phyloP scores from a whole-genome alignment of 1,140 invertebrate species.

The Hestina assimilis region DNA sequence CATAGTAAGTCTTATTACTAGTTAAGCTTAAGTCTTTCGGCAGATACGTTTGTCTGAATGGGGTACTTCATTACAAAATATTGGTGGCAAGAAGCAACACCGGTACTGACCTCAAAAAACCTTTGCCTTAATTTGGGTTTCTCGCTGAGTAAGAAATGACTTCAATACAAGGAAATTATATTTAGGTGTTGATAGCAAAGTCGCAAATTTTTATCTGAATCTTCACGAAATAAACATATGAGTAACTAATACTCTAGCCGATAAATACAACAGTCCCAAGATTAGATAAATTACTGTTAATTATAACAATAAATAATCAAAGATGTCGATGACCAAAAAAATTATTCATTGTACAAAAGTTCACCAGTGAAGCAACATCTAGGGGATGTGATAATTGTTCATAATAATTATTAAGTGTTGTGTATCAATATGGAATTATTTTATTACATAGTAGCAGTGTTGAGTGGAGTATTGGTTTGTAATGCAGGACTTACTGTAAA shows the following conservation, averaged over 20 bases:
- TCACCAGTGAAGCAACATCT: conserved; percentile 6
- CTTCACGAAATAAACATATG: not conserved
- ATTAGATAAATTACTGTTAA: conserved; percentile 22
- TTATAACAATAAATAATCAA: conserved; percentile 21
- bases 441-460: conserved; percentile 8
- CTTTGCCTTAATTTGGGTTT: no score
- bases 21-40: no score
- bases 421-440: conserved; percentile 18
- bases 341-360: not conserved
- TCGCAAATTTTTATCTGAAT: conserved; percentile 14
- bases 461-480: conserved; percentile 13
- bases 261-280: conserved; percentile 6
- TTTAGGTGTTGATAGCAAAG: conserved; percentile 14
- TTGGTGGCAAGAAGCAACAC: no score
- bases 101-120: no score
- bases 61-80: no score
- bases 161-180: conserved; percentile 4
- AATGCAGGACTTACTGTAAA: conserved; percentile 16
- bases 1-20: no score
- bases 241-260: conserved; percentile 5
- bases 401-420: conserved; percentile 1
- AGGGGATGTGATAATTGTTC: not conserved
- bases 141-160: no score
- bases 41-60: no score
- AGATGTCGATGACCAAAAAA: conserved; percentile 7